Evolutionary conservation across 2,113 vertebrate species (phyloP), one percentile per base, ranked within the genome.

Genomic region (Spea multiplicata): DNA sequence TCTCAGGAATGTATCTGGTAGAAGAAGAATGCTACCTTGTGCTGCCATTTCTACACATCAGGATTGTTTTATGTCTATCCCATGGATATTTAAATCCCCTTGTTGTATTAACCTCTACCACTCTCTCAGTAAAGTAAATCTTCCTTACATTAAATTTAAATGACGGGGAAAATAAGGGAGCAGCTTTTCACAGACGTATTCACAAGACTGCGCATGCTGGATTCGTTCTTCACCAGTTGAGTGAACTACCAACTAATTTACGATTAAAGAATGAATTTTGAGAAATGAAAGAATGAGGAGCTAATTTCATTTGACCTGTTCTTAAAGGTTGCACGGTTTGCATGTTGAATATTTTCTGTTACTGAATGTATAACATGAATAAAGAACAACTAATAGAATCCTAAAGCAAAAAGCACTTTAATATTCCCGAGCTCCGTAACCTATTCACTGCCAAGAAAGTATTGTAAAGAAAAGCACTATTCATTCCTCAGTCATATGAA

Each of bases 271-370:
- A 62, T 52, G 53, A 49, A 52, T 62, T 46, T 44, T n/a, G 2
- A 68, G 70, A 71, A 70, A 8, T 12, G 13, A 50, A 71, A 50
- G 69, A 30, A 70, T 3, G 10, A 9, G 55, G 49, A 70, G 44
- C 61, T 70, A 70, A 70, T 62, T 61, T 44, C 76, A 64, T 71
- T 9, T n/a, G 30, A 67, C 52, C 30, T 16, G 44, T 67, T 66
- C 49, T 75, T 55, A 8, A 66, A 44, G 46, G 16, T 57, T 78
- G 45, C 55, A 62, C 45, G 76, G 76, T 78, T 78, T 57, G 71
- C 46, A 62, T 71, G 76, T 8, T 49, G 57, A 57, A 64, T 64
- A 77, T 77, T 76, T 68, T 8, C 74, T 76, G 59, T 71, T 70
- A 77, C 66, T 69, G 66, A 70, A 62, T 71, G 30, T 57, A 17